Evolutionary conservation across 2,888 invertebrate species (phyloP).

Genomic region (Himalopsyche kuldschensis): DNA sequence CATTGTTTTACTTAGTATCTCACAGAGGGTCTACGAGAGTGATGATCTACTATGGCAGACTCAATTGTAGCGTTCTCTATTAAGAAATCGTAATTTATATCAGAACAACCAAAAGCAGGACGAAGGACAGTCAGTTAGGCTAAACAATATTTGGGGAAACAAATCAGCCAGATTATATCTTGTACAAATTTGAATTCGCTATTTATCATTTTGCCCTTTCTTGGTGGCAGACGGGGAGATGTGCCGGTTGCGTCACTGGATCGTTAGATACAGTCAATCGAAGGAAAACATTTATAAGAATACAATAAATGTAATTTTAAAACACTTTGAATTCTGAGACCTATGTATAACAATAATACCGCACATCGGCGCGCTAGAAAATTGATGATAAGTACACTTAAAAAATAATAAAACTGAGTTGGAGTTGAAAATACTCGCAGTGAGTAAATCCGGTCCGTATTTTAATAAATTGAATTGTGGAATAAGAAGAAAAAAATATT

Average conservation of each 20-base stretch:
- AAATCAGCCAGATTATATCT: conserved; percentile 62
- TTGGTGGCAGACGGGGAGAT: neutral
- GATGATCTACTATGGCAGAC: neutral
- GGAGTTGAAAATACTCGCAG: no score
- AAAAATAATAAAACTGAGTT: no score
- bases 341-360: no score
- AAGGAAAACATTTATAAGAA: neutral
- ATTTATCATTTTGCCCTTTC: conserved; percentile 62
- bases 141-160: conserved; percentile 51
- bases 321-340: no score
- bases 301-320: no score
- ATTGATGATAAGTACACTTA: no score
- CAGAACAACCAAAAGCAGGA: neutral
- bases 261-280: neutral
- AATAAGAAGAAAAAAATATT: no score
- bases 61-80: neutral
- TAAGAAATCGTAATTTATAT: neutral
- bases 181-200: conserved; percentile 64
- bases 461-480: no score
- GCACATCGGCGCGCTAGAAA: no score
- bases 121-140: conserved; percentile 2
- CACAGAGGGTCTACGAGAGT: no score
- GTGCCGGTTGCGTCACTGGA: neutral
- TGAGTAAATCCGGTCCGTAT: no score
- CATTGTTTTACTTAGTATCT: no score